Conservation (phyloP, 1,140 invertebrate genomes). For the Trachelipus rathkii region DNA sequence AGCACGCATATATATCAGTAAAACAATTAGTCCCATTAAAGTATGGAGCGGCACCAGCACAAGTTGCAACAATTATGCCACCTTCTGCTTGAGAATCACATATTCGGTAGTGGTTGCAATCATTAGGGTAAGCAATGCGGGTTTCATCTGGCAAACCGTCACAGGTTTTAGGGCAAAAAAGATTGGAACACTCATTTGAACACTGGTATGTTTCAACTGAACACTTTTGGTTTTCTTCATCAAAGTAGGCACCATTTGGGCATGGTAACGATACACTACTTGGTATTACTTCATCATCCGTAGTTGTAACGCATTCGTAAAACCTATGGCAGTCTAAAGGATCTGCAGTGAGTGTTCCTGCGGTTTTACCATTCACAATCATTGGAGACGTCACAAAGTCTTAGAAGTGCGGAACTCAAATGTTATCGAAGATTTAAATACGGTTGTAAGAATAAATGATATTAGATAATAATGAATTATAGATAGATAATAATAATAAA, state of each 20-base stretch:
- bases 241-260: background rate
- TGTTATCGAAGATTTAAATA: no score
- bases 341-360: background rate
- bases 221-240: background rate
- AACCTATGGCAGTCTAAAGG: background rate
- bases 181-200: background rate
- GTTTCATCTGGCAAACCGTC: background rate
- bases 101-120: background rate
- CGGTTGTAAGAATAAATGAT: no score
- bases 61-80: background rate
- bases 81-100: background rate
- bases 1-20: background rate
- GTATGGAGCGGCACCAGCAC: background rate
- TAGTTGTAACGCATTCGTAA: background rate
- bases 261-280: background rate
- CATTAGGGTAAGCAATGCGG: background rate
- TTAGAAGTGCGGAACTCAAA: no score
- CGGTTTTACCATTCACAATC: background rate
- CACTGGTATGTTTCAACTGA: background rate
- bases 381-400: background rate
- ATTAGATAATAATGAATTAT: no score
- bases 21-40: background rate
- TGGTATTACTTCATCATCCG: background rate
- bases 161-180: background rate
- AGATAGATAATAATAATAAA: no score